Percentiles rank a stretch among this genome's conserved stretches.
phyloP scores from a whole-genome alignment of 2,113 vertebrate genomes.

The Entelurus aequoreus region DNA sequence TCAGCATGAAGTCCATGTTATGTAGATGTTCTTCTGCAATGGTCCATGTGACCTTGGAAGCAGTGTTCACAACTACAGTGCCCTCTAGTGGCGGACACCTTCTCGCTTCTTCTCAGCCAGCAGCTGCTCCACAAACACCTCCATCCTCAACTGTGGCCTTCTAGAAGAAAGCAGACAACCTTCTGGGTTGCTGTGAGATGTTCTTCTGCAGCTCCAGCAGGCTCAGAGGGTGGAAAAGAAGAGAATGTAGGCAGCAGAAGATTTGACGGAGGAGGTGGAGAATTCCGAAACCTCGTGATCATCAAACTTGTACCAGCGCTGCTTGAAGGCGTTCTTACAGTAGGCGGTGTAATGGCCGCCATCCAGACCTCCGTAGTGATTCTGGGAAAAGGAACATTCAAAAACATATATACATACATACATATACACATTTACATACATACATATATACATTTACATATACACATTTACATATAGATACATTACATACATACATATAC shows the following conservation, averaged over 20 bases:
- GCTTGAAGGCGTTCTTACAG: constrained; percentile 84
- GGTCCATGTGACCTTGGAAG: constrained; percentile 42
- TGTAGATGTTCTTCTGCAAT: constrained; percentile 43
- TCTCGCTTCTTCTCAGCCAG: constrained; percentile 1
- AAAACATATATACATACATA: neutral
- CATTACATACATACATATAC: neutral
- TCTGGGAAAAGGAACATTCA: constrained; percentile 65
- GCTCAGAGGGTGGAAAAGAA: constrained; percentile 88
- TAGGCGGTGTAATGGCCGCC: constrained; percentile 97
- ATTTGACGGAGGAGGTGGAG: constrained; percentile 85
- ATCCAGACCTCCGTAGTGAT: constrained; percentile 93
- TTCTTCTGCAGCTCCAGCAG: constrained; percentile 55
- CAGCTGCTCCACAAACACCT: constrained; percentile 2
- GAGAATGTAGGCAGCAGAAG: constrained; percentile 94
- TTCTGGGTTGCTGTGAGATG: constrained; percentile 22
- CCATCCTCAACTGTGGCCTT: constrained; percentile 34
- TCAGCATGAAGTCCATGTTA: constrained; percentile 78
- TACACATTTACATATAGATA: neutral
- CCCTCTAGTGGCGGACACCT: constrained; percentile 46
- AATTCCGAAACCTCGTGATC: constrained; percentile 94
- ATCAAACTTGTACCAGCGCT: constrained; percentile 97
- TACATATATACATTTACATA: neutral
- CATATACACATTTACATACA: neutral
- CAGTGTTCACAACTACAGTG: constrained; percentile 44
- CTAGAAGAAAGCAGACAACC: constrained; percentile 10